phyloP scores from a whole-genome alignment of 1,140 invertebrate species.

The Pseudobourletiella spinata region DNA sequence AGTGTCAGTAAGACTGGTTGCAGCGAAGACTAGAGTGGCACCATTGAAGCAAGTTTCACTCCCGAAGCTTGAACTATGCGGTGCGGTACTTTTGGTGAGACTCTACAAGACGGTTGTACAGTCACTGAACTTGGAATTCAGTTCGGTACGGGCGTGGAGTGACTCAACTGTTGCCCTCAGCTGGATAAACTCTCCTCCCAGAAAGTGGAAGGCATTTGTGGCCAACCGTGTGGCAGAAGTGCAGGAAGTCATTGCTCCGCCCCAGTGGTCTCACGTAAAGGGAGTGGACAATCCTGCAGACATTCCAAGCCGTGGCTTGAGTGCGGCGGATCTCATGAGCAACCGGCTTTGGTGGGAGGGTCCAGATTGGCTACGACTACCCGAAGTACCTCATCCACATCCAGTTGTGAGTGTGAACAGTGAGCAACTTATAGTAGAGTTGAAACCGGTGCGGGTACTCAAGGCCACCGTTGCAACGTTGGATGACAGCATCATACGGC shows the following conservation, averaged over 20 bases:
- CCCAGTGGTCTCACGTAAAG: slow-evolving; percentile 1
- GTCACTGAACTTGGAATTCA: not conserved
- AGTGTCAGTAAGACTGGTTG: slow-evolving; percentile 32
- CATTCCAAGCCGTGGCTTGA: slow-evolving; percentile 2
- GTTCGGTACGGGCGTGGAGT: slow-evolving; percentile 34
- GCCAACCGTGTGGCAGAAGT: slow-evolving; percentile 32
- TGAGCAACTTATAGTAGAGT: not conserved
- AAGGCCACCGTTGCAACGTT: not conserved
- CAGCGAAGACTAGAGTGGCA: no score
- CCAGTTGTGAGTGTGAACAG: not conserved
- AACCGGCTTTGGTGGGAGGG: slow-evolving; percentile 13
- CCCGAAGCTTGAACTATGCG: no score
- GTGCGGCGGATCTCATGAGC: not conserved
- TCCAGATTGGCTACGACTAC: not conserved
- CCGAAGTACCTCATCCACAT: not conserved
- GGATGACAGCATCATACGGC: not conserved
- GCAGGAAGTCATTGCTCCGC: not conserved
- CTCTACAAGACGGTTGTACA: no score
- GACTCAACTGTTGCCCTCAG: slow-evolving; percentile 37
- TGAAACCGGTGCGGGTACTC: not conserved
- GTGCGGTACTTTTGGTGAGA: no score
- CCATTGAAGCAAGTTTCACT: no score
- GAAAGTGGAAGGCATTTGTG: slow-evolving; percentile 31
- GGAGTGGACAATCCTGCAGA: slow-evolving; percentile 10
- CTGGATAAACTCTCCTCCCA: slow-evolving; percentile 34